A percentile compares a stretch with the other conserved stretches of the same genome.
phyloP scores from a whole-genome alignment of 1,140 invertebrate species.

The Nomia melanderi region DNA sequence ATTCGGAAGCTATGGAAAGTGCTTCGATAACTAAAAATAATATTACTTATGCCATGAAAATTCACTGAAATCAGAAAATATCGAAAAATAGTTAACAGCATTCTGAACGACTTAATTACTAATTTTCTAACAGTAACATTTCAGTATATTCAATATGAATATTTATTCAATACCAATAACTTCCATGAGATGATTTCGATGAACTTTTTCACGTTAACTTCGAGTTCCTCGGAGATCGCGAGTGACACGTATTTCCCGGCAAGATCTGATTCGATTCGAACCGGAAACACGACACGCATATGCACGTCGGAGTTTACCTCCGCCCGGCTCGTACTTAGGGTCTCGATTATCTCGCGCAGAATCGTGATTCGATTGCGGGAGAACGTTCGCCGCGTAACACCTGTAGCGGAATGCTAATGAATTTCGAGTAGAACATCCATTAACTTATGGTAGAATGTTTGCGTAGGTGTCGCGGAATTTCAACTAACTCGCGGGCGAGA shows the following conservation, averaged over 20 bases:
- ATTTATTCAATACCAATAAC: no score
- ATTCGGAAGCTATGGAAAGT: no score
- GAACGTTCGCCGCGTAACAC: not conserved
- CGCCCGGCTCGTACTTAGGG: not conserved
- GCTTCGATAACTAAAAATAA: no score
- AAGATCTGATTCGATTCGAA: not conserved
- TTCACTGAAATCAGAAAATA: no score
- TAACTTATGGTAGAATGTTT: slow-evolving; percentile 10
- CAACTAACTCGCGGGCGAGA: not conserved
- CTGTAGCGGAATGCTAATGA: slow-evolving; percentile 5
- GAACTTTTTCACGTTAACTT: no score
- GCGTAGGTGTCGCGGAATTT: not conserved
- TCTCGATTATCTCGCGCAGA: slow-evolving; percentile 12
- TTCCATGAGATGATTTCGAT: no score
- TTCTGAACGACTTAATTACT: no score
- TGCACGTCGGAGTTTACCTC: not conserved
- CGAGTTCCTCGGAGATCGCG: no score
- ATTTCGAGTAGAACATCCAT: slow-evolving; percentile 12
- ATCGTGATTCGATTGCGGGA: not conserved
- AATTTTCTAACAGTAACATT: no score
- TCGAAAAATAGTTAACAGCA: no score
- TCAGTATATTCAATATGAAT: no score
- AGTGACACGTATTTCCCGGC: not conserved
- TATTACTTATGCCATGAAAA: no score
- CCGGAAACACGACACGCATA: not conserved